Evolutionary conservation across 1,140 invertebrate species (phyloP), one percentile per base, ranked within the genome.

Genomic region (Aleiodes sp.): DNA sequence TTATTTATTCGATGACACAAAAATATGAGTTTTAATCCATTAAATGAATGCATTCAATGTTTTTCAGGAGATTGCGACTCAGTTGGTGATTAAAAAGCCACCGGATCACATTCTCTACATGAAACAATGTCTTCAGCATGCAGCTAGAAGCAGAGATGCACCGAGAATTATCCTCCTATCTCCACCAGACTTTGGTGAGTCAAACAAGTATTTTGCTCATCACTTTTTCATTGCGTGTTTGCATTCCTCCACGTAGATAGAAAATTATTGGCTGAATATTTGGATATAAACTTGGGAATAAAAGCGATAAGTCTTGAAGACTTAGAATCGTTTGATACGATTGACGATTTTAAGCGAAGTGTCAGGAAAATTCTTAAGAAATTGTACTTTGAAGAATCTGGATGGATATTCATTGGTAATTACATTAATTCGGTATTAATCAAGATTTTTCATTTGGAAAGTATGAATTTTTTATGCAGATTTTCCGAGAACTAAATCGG

Each of bases 71-170:
- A 71, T 89, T 24, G 79, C 82, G 2, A 79, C 78, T 26, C 82
- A 87, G 75, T 74, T 88, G 39, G 63, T 87, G 1, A 85, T 88
- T 12, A 82, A 87, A 60, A 80, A 85, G 70, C 88, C 88, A 0
- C 72, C 80, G 0, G 87, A 89, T 74, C 88, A 87, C 67, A 72
- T 88, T 8, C 70, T 84, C 14, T 89, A 86, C 72, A 74, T 87
- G 35, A 87, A 87, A 70, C 84, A 88, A 74, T 79, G 86, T 29
- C 39, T 88, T 6, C 62, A 77, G 29, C 79, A 82, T 59, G 86
- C 86, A 2, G 75, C 78, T 10, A 75, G 76, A 68, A 85, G 75
- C 35, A 78, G 82, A 52, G 82, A 88, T 71, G 65, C 75, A 12
- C 71, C 86, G 2, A 83, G 83, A 70, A 80, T 88, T 12, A 81